phyloP scores from a whole-genome alignment of 2,888 invertebrate genomes.

The Calameuta filiformis region DNA sequence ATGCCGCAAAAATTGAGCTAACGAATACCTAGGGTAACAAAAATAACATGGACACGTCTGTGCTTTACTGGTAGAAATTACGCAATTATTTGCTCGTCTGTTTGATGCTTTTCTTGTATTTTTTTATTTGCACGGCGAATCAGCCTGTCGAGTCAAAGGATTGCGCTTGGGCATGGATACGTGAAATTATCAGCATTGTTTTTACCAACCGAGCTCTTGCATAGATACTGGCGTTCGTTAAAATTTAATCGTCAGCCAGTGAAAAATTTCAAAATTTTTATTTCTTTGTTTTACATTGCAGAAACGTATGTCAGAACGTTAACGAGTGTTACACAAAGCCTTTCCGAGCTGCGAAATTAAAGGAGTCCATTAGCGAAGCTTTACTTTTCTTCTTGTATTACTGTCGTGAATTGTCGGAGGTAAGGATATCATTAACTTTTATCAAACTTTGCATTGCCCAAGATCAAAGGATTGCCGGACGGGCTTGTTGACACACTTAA shows the following conservation, averaged over 20 bases:
- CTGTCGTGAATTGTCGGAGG: constrained; percentile 61
- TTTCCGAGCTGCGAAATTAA: constrained; percentile 60
- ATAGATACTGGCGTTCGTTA: not conserved
- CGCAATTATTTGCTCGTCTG: not conserved
- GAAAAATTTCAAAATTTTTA: not conserved
- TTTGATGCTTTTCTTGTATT: not conserved
- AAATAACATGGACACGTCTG: not conserved
- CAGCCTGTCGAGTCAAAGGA: not conserved
- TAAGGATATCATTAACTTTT: constrained; percentile 32
- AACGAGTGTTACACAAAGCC: constrained; percentile 62
- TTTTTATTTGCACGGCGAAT: not conserved
- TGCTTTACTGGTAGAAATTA: not conserved
- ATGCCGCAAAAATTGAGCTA: not conserved
- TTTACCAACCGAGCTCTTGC: not conserved
- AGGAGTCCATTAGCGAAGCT: constrained; percentile 60
- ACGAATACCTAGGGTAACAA: not conserved
- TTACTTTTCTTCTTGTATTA: constrained; percentile 63
- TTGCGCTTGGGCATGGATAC: not conserved
- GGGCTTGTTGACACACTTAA: constrained; percentile 17
- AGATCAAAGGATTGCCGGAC: not conserved
- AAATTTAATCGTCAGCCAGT: not conserved
- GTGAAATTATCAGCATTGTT: not conserved
- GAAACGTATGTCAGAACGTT: constrained; percentile 59
- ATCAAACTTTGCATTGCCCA: not conserved
- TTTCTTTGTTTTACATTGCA: constrained; percentile 42